Base-by-base conservation (phyloP, 2,888 invertebrate species). In the Tetragonula carbonaria region DNA sequence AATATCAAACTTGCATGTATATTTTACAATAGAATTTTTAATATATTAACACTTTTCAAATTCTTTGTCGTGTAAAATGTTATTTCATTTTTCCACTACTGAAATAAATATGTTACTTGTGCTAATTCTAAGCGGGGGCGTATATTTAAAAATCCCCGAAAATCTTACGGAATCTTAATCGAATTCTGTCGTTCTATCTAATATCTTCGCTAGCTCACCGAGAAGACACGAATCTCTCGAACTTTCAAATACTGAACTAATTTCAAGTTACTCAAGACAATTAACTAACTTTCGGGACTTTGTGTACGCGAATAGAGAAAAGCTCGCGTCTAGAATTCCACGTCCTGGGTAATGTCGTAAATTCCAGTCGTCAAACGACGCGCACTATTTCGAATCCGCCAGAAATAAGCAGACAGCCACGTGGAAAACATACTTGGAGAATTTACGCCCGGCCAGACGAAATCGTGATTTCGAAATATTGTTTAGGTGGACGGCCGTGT, bases 401-500 rank as follows among this genome's bases (percentile, higher is more conserved):
- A 33, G 73, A 86, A 86, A 86, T 86, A 86, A 80, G 33, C 63
- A 59, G n/a, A 50, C 55, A 57, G 38, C 72, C 57, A 38, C 23
- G 78, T 50, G 73, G 53, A 72, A 45, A 45, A 1, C 45, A 8
- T 8, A 75, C 72, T 71, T 50, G 51, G 74, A 53, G 73, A 76
- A 70, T 77, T 80, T 45, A 45, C 73, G 76, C 50, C 59, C 67
- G 33, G 53, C 71, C 74, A 80, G 74, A 68, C 72, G 75, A 33
- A 55, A 45, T 57, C 72, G 73, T 66, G 38, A 53, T 53, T 84
- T 78, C 77, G 67, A 81, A 74, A 51, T 53, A 4, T 63, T 78
- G 74, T 86, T 83, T 77, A 83, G 59, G 13, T 38, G n/a, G n/a
- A n/a, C n/a, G 14, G 14, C 6, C n/a, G 18, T 8, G 66, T 79